Evolutionary conservation across 2,888 invertebrate species (phyloP), one percentile per base, ranked within the genome.

Genomic region (Thalpophila matura): DNA sequence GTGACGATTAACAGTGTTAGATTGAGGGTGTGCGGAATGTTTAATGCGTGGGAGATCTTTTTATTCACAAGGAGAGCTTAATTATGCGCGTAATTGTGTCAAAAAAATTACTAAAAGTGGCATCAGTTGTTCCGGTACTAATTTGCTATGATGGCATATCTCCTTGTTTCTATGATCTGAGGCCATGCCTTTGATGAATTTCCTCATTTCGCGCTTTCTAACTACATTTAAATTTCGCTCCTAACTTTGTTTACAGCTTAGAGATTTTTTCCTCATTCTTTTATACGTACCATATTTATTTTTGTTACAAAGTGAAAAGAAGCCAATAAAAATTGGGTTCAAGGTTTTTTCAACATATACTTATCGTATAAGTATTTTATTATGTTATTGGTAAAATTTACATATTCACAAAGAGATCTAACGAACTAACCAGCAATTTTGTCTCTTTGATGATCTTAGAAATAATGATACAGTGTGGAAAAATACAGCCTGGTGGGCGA

Each of bases 111-210:
- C n/a, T n/a, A n/a, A n/a, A n/a, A n/a, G n/a, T n/a, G n/a, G n/a
- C n/a, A n/a, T n/a, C n/a, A n/a, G n/a, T n/a, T n/a, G n/a, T n/a
- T n/a, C n/a, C n/a, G n/a, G n/a, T n/a, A n/a, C n/a, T n/a, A n/a
- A n/a, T n/a, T n/a, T n/a, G n/a, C n/a, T n/a, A n/a, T n/a, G n/a
- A n/a, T n/a, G n/a, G n/a, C n/a, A n/a, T n/a, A n/a, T n/a, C n/a
- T n/a, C n/a, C n/a, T n/a, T n/a, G n/a, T n/a, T n/a, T n/a, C n/a
- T n/a, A n/a, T n/a, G n/a, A n/a, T n/a, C n/a, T n/a, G n/a, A n/a
- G n/a, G n/a, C n/a, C n/a, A n/a, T 27, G 35, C 27, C 69, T 76
- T 76, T 66, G 77, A 75, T 49, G 55, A 66, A 57, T 76, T 76
- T 70, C 22, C 38, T 49, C 24, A 38, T 50, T 57, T 33, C 20